Percentiles rank a stretch among this genome's conserved stretches.
phyloP scores from a whole-genome alignment of 92 coral and sea anemone genomes.

The Zoanthus gigantus region DNA sequence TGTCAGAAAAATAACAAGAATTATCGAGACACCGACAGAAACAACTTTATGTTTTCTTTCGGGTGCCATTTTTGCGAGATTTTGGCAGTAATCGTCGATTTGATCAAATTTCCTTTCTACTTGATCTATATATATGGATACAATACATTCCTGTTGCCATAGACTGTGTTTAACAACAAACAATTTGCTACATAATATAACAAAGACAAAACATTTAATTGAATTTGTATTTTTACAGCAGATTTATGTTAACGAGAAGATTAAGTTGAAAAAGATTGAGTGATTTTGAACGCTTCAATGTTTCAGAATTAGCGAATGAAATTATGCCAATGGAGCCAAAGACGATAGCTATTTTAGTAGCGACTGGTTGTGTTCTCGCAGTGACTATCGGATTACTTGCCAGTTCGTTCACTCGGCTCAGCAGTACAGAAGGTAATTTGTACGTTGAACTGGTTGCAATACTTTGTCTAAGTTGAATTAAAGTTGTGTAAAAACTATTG shows the following conservation, averaged over 20 bases:
- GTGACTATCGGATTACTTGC: slow-evolving; percentile 73
- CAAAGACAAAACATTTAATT: neutral
- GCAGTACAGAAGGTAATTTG: slow-evolving; percentile 77
- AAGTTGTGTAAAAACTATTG: too few species aligned
- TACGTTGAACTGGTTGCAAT: too few species aligned
- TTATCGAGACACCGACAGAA: neutral
- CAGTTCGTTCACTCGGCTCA: slow-evolving; percentile 75
- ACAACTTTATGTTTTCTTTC: slow-evolving; percentile 17
- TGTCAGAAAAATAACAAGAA: neutral
- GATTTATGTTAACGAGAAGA: neutral
- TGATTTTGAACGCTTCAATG: too few species aligned
- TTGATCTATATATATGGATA: neutral
- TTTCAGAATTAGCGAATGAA: too few species aligned
- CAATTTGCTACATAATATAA: neutral
- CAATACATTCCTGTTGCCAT: neutral
- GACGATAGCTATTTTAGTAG: slow-evolving; percentile 9
- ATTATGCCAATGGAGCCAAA: slow-evolving; percentile 15
- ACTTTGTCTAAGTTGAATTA: too few species aligned
- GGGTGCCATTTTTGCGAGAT: neutral
- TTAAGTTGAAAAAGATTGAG: neutral
- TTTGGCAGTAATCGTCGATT: neutral
- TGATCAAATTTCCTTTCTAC: neutral
- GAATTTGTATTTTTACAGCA: neutral
- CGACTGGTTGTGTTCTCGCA: slow-evolving; percentile 58
- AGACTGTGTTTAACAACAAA: neutral